Percentiles rank a stretch among this genome's conserved stretches.
These are phyloP conservation scores for Bubo blakistoni DNA, from an alignment of 2,113 vertebrate genomes.

Conservation along the genomic window DNA sequence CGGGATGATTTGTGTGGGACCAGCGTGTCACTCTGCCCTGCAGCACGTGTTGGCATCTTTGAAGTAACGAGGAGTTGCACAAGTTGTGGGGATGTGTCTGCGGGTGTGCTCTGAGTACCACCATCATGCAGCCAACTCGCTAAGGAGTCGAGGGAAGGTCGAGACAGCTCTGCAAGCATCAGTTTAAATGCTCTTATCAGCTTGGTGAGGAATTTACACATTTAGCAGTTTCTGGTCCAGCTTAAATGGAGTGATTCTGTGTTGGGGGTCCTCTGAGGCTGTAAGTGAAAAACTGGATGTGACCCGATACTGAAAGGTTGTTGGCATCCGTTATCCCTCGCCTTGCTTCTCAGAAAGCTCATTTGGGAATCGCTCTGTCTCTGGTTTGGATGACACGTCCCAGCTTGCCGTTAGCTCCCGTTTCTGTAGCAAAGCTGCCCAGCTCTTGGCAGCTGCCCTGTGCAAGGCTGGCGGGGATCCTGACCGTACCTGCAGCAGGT, in stretches of 20 bases:
- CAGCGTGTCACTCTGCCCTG: neutral
- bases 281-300: neutral
- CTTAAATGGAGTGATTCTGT: neutral
- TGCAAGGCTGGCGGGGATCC: neutral
- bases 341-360: neutral
- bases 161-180: neutral
- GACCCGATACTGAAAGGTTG: neutral
- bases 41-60: neutral
- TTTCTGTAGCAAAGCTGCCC: neutral
- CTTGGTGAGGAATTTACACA: neutral
- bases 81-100: neutral
- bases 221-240: neutral
- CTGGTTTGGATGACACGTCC: neutral
- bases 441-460: neutral
- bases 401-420: fast-evolving
- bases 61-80: neutral
- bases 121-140: neutral
- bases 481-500: neutral
- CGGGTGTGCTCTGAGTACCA: neutral
- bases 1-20: neutral
- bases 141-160: neutral
- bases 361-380: neutral
- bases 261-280: neutral
- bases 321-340: fast-evolving
- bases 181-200: neutral